These are phyloP conservation scores for Serranus cabrilla DNA, from an alignment of 2,797 vertebrate genomes.

Conservation along the genomic window DNA sequence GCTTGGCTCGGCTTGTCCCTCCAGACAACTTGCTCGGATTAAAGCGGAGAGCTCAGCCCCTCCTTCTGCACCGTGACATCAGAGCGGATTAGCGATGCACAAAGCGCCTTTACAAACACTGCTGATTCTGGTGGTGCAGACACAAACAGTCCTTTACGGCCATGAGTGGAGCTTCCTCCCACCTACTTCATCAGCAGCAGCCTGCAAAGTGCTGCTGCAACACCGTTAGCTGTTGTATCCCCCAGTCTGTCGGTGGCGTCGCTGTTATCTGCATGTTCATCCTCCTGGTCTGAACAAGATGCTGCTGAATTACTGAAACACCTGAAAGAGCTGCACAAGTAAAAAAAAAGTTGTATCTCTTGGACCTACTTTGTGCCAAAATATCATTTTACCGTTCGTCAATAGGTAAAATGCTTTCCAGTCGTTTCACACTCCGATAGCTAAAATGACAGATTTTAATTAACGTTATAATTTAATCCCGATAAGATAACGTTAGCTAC, in stretches of 20 bases:
- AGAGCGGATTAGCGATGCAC: conserved; percentile 84
- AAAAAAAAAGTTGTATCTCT: neutral
- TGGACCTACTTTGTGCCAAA: rapidly evolving
- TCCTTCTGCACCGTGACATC: conserved; percentile 83
- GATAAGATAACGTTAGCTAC: neutral
- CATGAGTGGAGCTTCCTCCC: conserved; percentile 38
- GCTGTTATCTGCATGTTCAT: conserved; percentile 41
- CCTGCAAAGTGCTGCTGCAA: conserved; percentile 24
- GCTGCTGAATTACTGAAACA: neutral
- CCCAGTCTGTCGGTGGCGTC: conserved; percentile 40
- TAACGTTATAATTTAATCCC: no score
- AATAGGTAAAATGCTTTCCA: no score
- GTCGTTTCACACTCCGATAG: no score
- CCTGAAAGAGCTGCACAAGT: neutral
- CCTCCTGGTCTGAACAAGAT: neutral
- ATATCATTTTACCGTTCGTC: no score
- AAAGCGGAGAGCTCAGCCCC: conserved; percentile 74
- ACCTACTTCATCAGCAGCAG: conserved; percentile 45
- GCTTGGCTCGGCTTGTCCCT: conserved; percentile 47
- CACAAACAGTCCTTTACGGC: conserved; percentile 27
- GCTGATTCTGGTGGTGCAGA: conserved; percentile 47
- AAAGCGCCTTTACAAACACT: conserved; percentile 77
- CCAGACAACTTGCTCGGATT: conserved; percentile 76
- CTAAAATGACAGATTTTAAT: no score
- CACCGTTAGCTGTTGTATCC: neutral